Evolutionary conservation across 2,888 invertebrate species (phyloP), one percentile per base, ranked within the genome.

Genomic region (Metopia argyrocephala): DNA sequence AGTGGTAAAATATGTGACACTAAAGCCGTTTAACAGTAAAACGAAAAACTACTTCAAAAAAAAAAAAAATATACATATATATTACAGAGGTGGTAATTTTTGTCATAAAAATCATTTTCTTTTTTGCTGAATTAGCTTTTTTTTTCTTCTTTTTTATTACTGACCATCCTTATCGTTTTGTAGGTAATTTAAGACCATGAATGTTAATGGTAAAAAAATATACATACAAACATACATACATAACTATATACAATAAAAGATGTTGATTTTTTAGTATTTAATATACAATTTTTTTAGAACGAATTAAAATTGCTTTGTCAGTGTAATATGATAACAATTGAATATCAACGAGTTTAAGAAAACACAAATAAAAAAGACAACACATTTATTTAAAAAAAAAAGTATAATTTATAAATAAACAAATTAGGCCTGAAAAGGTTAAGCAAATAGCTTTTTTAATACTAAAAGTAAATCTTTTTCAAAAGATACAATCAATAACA

Each of bases 141-240:
- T 45, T 45, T 3, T 56, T 38, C 3, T 12, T 38, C 12, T 15
- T 38, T 57, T 78, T 68, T 69, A 73, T 56, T 18, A 48, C 62
- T n/a, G 46, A 25, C 25, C 64, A 57, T 71, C 68, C 61, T 56
- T 76, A 74, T 78, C 73, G 27, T 64, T 64, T 69, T 52, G 62
- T 66, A 61, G 70, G 81, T 81, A 81, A 78, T 78, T 81, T 70
- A 75, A 81, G 74, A 78, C 74, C 74, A 56, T 57, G 69, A 76
- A 62, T 27, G 56, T 45, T 69, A 61, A 68, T 62, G 61, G 31
- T 2, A 31, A 31, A 31, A 31, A 31, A 31, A 31, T 1, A 12
- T 1, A 12, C 7, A 31, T 12, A 31, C 7, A 1, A 12, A 31
- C 2, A 1, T 31, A 5, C 28, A 31, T 31, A 31, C n/a, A 7